Conservation (phyloP, 2,888 invertebrate genomes). For the Brenthis daphne region DNA sequence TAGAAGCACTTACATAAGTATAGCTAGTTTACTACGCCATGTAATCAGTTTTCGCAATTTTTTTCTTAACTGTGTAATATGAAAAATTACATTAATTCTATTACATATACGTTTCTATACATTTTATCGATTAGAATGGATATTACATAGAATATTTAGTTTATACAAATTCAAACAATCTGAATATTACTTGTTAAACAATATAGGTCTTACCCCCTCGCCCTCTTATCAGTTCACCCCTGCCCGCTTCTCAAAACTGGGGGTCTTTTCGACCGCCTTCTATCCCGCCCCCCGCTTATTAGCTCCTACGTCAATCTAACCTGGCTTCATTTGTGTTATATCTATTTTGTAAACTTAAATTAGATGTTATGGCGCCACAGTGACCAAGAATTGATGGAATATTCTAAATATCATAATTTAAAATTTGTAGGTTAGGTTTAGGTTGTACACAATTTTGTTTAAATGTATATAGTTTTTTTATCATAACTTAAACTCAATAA, state of each 20-base stretch:
- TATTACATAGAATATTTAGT: conserved; percentile 27
- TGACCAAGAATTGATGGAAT: neutral
- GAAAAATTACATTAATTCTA: too few relatives aligned
- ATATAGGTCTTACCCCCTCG: conserved; percentile 45
- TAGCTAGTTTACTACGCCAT: too few relatives aligned
- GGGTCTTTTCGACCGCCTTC: conserved; percentile 50
- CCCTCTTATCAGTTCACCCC: conserved; percentile 53
- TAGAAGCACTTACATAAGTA: too few relatives aligned
- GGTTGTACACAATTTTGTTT: too few relatives aligned
- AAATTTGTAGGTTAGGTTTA: too few relatives aligned
- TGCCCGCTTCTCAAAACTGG: conserved; percentile 46
- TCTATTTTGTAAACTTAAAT: conserved; percentile 32
- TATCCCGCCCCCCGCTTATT: conserved; percentile 48
- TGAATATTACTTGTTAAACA: conserved; percentile 39
- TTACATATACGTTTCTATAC: neutral
- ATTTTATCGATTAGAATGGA: conserved; percentile 8
- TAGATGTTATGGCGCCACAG: conserved; percentile 11
- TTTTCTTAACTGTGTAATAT: too few relatives aligned
- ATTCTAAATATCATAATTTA: neutral
- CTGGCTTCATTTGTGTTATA: conserved; percentile 40
- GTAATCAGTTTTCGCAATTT: too few relatives aligned
- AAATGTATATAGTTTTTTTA: too few relatives aligned
- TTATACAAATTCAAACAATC: conserved; percentile 30
- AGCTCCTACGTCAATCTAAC: conserved; percentile 48
- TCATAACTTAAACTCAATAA: too few relatives aligned